Conservation (phyloP, 2,113 vertebrate species). For the Chaenogobius annularis region DNA sequence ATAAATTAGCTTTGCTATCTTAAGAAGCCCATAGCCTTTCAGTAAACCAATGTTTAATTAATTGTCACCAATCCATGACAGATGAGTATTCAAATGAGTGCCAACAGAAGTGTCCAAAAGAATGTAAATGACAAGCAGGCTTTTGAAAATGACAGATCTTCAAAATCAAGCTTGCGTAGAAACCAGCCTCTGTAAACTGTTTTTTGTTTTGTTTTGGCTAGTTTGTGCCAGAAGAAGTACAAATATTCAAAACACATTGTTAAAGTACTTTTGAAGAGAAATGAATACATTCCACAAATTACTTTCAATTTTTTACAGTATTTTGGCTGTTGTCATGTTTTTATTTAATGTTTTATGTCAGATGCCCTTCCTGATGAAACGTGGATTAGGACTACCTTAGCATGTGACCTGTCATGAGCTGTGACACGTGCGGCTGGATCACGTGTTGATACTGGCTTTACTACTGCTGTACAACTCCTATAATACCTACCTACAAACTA, state of each 20-base stretch:
- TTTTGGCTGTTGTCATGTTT: background rate
- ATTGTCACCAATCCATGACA: slow-evolving; percentile 53
- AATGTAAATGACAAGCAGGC: slow-evolving; percentile 33
- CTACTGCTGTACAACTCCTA: no score
- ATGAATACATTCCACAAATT: background rate
- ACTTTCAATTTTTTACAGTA: background rate
- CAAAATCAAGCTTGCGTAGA: slow-evolving; percentile 30
- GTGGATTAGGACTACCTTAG: no score
- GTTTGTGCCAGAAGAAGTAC: no score
- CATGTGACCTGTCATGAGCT: no score
- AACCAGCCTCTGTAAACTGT: background rate
- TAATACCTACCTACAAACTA: no score
- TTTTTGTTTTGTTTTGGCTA: no score
- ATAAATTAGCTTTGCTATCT: slow-evolving; percentile 15
- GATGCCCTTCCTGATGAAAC: no score
- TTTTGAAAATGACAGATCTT: slow-evolving; percentile 38
- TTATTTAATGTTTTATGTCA: no score
- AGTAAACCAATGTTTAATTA: slow-evolving; percentile 56
- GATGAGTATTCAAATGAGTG: slow-evolving; percentile 52
- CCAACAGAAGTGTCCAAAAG: slow-evolving; percentile 24
- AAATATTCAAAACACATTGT: no score
- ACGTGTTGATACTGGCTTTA: no score
- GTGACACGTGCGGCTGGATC: no score
- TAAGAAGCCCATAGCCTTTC: slow-evolving; percentile 26
- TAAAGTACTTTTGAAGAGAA: background rate